These are phyloP conservation scores for Discoglossus pictus DNA, from an alignment of 2,797 vertebrate species.

Conservation along the genomic window DNA sequence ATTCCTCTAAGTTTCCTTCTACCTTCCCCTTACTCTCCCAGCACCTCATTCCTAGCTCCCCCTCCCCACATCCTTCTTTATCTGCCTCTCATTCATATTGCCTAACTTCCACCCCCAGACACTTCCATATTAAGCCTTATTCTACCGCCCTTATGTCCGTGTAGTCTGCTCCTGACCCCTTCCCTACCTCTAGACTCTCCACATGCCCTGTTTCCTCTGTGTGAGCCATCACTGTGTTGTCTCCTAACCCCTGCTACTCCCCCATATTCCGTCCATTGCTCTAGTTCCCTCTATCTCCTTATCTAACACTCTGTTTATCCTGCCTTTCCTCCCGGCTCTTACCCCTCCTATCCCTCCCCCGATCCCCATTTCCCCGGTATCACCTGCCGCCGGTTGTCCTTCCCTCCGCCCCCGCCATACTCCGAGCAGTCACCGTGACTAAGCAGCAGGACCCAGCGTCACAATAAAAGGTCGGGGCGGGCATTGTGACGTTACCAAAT, in stretches of 20 bases:
- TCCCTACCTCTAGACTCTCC: not conserved
- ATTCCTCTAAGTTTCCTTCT: too few relatives aligned
- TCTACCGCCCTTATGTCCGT: not conserved
- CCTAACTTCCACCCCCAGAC: too few relatives aligned
- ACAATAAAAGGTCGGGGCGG: slow-evolving; percentile 74
- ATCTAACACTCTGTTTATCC: not conserved
- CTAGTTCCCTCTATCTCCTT: not conserved
- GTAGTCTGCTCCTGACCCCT: not conserved
- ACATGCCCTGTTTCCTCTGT: not conserved
- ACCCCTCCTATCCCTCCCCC: slow-evolving; percentile 1
- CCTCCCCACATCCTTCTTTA: not conserved
- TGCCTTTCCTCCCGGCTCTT: slow-evolving; percentile 31
- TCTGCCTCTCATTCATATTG: not conserved
- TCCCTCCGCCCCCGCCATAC: slow-evolving; percentile 29
- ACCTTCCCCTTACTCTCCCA: too few relatives aligned
- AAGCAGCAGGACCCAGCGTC: slow-evolving; percentile 77
- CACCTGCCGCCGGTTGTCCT: slow-evolving; percentile 15
- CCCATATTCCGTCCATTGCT: not conserved
- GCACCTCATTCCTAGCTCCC: not conserved
- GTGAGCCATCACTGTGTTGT: too few relatives aligned
- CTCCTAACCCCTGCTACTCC: too few relatives aligned
- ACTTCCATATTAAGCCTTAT: not conserved
- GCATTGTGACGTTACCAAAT: not conserved
- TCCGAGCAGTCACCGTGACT: slow-evolving; percentile 82
- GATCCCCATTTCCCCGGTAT: not conserved